A percentile compares a stretch with the other conserved stretches of the same genome.
phyloP scores from a whole-genome alignment of 2,888 invertebrate species.

The Napeogenes sylphis region DNA sequence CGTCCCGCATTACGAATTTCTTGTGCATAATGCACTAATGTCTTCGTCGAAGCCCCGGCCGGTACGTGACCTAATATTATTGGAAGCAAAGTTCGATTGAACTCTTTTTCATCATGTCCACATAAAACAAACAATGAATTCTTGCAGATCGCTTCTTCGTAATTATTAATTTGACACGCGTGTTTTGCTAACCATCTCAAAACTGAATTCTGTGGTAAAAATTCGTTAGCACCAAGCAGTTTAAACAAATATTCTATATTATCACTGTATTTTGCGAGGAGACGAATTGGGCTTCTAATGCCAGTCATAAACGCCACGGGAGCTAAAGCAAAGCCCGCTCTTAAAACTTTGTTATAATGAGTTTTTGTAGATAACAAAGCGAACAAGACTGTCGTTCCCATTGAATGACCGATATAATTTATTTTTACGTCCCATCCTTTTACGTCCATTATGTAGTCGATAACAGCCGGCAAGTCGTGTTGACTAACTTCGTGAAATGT shows the following conservation, averaged over 20 bases:
- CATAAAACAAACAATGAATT: constrained; percentile 84
- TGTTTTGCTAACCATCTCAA: constrained; percentile 79
- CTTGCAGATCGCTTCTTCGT: constrained; percentile 82
- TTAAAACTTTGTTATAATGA: constrained; percentile 82
- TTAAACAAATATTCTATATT: constrained; percentile 79
- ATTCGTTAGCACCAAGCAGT: constrained; percentile 83
- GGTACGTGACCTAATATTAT: constrained; percentile 83
- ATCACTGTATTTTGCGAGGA: constrained; percentile 81
- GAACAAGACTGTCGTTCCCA: constrained; percentile 89
- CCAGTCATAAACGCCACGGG: constrained; percentile 84
- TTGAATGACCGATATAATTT: constrained; percentile 93
- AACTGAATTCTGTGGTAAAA: constrained; percentile 82
- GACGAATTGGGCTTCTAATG: constrained; percentile 80
- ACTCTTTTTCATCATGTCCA: constrained; percentile 83
- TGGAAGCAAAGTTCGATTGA: constrained; percentile 82
- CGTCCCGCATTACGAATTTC: constrained; percentile 71
- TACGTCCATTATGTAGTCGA: constrained; percentile 80
- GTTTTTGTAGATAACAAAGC: constrained; percentile 83
- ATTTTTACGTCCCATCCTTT: constrained; percentile 67
- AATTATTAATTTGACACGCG: constrained; percentile 78
- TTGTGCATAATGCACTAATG: constrained; percentile 83
- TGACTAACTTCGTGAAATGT: constrained; percentile 94
- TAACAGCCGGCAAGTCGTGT: constrained; percentile 90
- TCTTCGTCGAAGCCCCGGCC: constrained; percentile 85
- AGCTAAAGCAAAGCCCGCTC: constrained; percentile 82